Evolutionary conservation across 2,888 invertebrate species (phyloP), one percentile per base, ranked within the genome.

Genomic region (Tenthredo amoena): DNA sequence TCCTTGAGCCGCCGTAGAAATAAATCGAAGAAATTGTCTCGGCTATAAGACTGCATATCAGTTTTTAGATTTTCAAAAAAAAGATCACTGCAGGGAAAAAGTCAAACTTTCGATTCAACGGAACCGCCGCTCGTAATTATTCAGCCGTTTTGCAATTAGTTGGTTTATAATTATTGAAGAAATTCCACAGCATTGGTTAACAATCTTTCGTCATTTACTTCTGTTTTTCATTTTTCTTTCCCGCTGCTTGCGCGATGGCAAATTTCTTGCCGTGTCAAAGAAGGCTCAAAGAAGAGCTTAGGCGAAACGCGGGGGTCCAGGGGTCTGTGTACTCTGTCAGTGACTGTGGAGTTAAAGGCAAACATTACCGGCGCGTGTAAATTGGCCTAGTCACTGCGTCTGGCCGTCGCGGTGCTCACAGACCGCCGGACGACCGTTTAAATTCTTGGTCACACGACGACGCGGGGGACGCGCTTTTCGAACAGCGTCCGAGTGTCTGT

Each of bases 361-460:
- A 83, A 83, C 47, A 83, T 83, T 83, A 83, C 83, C 71, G 47
- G 68, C 71, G 83, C 83, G 83, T 83, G 68, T 47, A 83, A 83
- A 83, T 83, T 71, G 83, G 83, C 83, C 83, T 47, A 83, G 83
- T 83, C 83, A 83, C 83, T 50, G 47, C 65, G 83, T 83, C 83
- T 83, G 83, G 47, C 50, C 83, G 71, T 71, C 65, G 71, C 83
- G 83, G 55, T 68, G 68, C 83, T 83, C 68, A 62, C 83, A 83
- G 71, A 71, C 83, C 71, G 68, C 47, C 71, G 83, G 83, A 83
- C 81, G 83, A 71, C 83, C 83, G 83, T 83, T 68, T 68, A 83
- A 83, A 83, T 68, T 83, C 83, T 71, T 83, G 83, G 71, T 68
- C 83, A 58, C 68, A 68, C 55, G 55, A 55, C 83, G 83, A 50